These are phyloP conservation scores for Charanyca ferruginea DNA, from an alignment of 2,888 invertebrate genomes.

Conservation along the genomic window DNA sequence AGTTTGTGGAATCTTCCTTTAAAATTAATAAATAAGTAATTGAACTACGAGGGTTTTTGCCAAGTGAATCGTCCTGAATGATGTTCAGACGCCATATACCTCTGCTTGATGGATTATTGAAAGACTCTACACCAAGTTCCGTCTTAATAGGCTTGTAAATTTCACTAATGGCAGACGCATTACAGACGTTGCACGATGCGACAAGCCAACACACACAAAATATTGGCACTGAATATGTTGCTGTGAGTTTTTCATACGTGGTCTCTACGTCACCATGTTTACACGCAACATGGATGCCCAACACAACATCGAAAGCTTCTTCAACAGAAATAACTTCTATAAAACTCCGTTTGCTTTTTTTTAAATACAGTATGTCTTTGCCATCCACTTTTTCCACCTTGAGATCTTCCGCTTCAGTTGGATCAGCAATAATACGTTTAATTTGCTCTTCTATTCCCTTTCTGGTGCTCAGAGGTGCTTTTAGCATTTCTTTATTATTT, in stretches of 20 bases:
- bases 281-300: slow-evolving; percentile 10
- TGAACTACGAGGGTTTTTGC: not conserved
- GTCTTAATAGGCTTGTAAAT: not conserved
- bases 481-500: not conserved
- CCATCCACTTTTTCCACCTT: not conserved
- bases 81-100: slow-evolving; percentile 47
- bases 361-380: slow-evolving; percentile 17
- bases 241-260: not conserved
- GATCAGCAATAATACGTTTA: not conserved
- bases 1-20: slow-evolving; percentile 41
- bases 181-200: slow-evolving; percentile 33
- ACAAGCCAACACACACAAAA: slow-evolving; percentile 12
- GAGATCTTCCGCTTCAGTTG: rapidly evolving
- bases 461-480: not conserved
- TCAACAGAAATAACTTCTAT: slow-evolving; percentile 29
- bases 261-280: not conserved
- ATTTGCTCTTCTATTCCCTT: slow-evolving; percentile 19
- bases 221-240: slow-evolving; percentile 3
- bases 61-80: not conserved
- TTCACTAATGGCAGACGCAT: rapidly evolving
- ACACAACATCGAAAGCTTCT: slow-evolving; percentile 37
- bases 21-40: slow-evolving; percentile 20
- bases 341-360: rapidly evolving
- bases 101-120: not conserved
- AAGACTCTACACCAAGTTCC: not conserved